Evolutionary conservation across 2,888 invertebrate genomes (phyloP), one percentile per base, ranked within the genome.

Genomic region (Sepiola atlantica): DNA sequence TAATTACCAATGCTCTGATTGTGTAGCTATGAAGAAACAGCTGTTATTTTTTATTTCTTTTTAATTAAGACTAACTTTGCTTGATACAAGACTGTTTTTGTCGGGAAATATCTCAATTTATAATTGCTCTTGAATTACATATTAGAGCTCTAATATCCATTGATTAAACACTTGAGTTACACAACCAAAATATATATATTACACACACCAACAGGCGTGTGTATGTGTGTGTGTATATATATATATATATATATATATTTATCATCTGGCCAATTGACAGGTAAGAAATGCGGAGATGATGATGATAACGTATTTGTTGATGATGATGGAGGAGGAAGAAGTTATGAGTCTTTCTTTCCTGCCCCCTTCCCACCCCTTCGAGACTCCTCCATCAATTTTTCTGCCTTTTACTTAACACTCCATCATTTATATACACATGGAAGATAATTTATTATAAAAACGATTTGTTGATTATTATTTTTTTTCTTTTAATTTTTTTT

Each of bases 221-320:
- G 92, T 92, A 12, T 92, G 92, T 92, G 92, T 92, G 92, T 35
- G 92, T 35, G 92, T 92, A 28, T 45, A 45, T 45, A n/a, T 45
- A 55, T 45, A 55, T 92, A 55, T 35, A 45, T 35, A 45, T 24
- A 35, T 35, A 45, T 45, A 45, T 45, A 45, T 45, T n/a, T 4
- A 35, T 2, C 55, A 28, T 57, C 61, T 92, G 92, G 92, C 55
- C 54, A 55, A 92, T 45, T 14, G 92, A 55, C 54, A 54, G 92
- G 28, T 45, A 32, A n/a, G 92, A 92, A 35, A 45, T 14, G 92
- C 24, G 92, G 92, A 45, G 32, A 61, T 61, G 61, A 61, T 28
- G 77, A 77, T 77, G n/a, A 77, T 77, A 77, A 77, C 45, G 45
- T 45, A 45, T 45, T 45, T 45, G 45, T 45, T 77, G 28, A 77